These are phyloP conservation scores for Ammodytes dubius DNA, from an alignment of 2,113 vertebrate genomes.

Conservation along the genomic window DNA sequence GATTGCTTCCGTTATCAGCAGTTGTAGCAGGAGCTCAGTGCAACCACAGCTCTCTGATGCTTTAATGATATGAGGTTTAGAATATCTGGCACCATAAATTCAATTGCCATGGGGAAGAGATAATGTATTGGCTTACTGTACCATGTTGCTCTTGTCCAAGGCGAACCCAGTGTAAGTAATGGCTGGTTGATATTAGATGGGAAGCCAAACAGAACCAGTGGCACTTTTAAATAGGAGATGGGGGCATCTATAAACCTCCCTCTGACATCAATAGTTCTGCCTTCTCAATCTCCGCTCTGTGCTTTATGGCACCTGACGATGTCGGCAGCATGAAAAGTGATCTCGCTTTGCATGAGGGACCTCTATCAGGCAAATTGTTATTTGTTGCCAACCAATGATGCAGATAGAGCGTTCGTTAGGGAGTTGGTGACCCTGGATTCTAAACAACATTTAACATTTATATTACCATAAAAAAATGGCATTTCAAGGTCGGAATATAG, in stretches of 20 bases:
- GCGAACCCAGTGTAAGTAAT: constrained; percentile 20
- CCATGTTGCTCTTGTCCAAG: constrained; percentile 17
- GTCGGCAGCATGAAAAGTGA: constrained; percentile 27
- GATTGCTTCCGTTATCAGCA: not conserved
- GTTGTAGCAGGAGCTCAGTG: constrained; percentile 3
- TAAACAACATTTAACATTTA: not conserved
- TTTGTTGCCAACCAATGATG: constrained; percentile 9
- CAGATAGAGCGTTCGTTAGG: not conserved
- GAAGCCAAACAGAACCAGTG: constrained; percentile 44
- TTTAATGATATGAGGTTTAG: constrained; percentile 40
- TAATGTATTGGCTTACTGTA: constrained; percentile 35
- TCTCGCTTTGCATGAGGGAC: constrained; percentile 20
- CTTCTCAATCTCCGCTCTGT: constrained; percentile 17
- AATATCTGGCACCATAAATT: constrained; percentile 42
- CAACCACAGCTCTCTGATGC: constrained; percentile 12
- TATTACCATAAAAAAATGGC: constrained; percentile 8
- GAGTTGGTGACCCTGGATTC: constrained; percentile 2
- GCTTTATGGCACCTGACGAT: constrained; percentile 36
- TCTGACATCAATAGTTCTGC: constrained; percentile 38
- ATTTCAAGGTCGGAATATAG: not conserved
- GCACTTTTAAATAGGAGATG: constrained; percentile 38
- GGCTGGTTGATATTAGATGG: constrained; percentile 36
- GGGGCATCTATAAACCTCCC: constrained; percentile 37
- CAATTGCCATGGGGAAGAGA: constrained; percentile 31
- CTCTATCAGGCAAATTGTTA: constrained; percentile 13